Conservation (phyloP, 1,140 invertebrate genomes). For the Drosophila ambigua region DNA sequence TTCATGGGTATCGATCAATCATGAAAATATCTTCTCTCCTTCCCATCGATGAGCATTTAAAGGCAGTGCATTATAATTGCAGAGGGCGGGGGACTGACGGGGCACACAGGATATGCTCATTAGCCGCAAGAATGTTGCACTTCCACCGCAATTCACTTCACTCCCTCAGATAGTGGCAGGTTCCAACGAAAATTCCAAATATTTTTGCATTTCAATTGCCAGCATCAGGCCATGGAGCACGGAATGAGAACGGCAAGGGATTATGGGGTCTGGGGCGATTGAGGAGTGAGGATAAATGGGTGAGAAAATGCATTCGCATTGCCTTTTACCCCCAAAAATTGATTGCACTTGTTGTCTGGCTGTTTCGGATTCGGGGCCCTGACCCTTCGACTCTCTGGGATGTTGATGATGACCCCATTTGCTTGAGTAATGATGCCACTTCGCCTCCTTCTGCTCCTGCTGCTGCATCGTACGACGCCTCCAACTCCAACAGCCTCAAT, state of each 20-base stretch:
- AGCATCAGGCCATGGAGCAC: conserved; percentile 58
- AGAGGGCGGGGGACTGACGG: too few relatives aligned
- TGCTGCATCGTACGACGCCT: neutral
- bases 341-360: conserved; percentile 73
- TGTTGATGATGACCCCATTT: conserved; percentile 76
- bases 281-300: neutral
- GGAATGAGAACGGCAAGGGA: conserved; percentile 1
- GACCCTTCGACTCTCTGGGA: conserved; percentile 24
- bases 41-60: too few relatives aligned
- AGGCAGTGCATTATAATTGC: too few relatives aligned
- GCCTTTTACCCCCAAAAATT: conserved; percentile 56
- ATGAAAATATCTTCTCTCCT: too few relatives aligned
- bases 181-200: conserved; percentile 67
- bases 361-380: neutral
- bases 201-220: conserved; percentile 79
- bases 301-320: conserved; percentile 17
- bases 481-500: neutral
- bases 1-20: too few relatives aligned
- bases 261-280: conserved; percentile 7
- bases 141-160: too few relatives aligned
- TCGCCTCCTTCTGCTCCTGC: neutral
- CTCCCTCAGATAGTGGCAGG: neutral
- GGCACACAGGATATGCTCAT: too few relatives aligned
- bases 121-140: too few relatives aligned
- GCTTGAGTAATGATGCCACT: conserved; percentile 79